Base-by-base conservation (phyloP, 2,888 invertebrate species). In the Gari tellinella region DNA sequence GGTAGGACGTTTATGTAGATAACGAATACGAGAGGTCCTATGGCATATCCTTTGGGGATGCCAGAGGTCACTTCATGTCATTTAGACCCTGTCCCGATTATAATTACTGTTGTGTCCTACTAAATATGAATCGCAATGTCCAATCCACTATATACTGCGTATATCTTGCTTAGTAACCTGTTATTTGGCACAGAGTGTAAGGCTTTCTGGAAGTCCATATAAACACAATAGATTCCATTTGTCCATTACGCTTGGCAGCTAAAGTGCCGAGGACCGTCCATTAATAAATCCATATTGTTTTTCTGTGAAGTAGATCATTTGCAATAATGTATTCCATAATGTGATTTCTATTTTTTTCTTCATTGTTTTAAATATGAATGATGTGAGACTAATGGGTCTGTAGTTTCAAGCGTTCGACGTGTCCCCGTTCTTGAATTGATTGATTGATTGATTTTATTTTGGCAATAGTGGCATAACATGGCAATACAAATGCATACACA, bases 381-480 rank as follows among this genome's bases (percentile, higher is more conserved):
- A 61, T 7, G 61, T 62, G 15, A 62, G 49, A 15, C 25, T 40
- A 17, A 62, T 31, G 15, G 61, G 51, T 25, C 63, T 25, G n/a
- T 63, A 63, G 21, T 63, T 63, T 25, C 53, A 53, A n/a, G 53
- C 43, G 12, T 63, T 48, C 31, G 41, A n/a, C 19, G 53, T 63
- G 14, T 19, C 19, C n/a, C 63, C 53, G 12, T 53, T 53, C 19
- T 53, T 53, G 26, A 63, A 63, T 21, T 53, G n/a, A n/a, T n/a
- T n/a, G n/a, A n/a, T n/a, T n/a, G n/a, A n/a, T n/a, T n/a, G n/a
- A n/a, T n/a, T n/a, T n/a, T n/a, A n/a, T n/a, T n/a, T n/a, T n/a
- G n/a, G n/a, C n/a, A n/a, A n/a, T n/a, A n/a, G n/a, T n/a, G n/a
- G n/a, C n/a, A n/a, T n/a, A n/a, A n/a, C n/a, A n/a, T n/a, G n/a